A percentile compares a stretch with the other conserved stretches of the same genome.
These are phyloP conservation scores for Pachymerium ferrugineum DNA, from an alignment of 2,888 invertebrate species.

Conservation along the genomic window DNA sequence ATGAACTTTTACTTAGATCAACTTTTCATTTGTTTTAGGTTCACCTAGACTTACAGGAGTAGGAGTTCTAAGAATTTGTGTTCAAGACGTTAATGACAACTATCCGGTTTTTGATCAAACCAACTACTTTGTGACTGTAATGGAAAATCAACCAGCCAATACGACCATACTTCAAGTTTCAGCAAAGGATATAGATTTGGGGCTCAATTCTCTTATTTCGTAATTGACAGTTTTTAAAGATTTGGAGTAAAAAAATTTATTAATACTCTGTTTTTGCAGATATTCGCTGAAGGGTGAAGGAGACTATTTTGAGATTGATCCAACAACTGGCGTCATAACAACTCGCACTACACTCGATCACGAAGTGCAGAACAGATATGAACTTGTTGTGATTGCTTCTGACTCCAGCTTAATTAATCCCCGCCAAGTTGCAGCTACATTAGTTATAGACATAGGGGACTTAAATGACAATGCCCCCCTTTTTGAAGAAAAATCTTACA, in stretches of 20 bases:
- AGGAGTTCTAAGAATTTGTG: constrained; percentile 79
- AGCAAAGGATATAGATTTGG: constrained; percentile 76
- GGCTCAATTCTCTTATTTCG: constrained; percentile 78
- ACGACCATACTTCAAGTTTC: constrained; percentile 69
- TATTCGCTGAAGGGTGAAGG: constrained; percentile 58
- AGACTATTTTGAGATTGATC: constrained; percentile 71
- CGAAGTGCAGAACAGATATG: constrained; percentile 69
- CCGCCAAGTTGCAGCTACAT: constrained; percentile 71
- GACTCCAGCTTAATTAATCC: constrained; percentile 83
- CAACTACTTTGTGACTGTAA: constrained; percentile 68
- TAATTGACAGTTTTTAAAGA: constrained; percentile 43
- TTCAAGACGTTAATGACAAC: constrained; percentile 92
- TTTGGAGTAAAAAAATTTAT: neutral
- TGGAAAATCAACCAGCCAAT: constrained; percentile 75
- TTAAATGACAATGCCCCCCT: constrained; percentile 49
- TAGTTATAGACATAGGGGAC: constrained; percentile 55
- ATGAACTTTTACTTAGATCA: constrained; percentile 3
- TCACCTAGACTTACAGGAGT: constrained; percentile 88
- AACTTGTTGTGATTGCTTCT: constrained; percentile 76
- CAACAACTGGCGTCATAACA: constrained; percentile 69
- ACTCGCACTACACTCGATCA: constrained; percentile 69
- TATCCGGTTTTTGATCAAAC: constrained; percentile 75
- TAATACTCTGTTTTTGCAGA: constrained; percentile 44
- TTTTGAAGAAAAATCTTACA: constrained; percentile 63
- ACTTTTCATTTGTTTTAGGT: constrained; percentile 54